Conservation (phyloP, 2,888 invertebrate genomes). For the Malthinus seriepunctatus region DNA sequence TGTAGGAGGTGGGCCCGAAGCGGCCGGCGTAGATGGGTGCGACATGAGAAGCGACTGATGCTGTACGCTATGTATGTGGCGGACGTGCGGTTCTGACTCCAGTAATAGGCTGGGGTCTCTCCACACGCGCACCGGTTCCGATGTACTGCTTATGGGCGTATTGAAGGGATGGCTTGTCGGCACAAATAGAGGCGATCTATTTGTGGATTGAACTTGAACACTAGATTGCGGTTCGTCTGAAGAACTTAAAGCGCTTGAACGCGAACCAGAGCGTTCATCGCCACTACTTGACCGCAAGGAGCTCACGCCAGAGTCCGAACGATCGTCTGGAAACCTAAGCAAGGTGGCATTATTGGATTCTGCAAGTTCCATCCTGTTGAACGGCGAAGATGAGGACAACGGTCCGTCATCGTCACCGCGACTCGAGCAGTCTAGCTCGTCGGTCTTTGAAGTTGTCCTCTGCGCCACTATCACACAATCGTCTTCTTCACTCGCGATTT, state of each 20-base stretch:
- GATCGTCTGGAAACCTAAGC: slow-evolving; percentile 56
- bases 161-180: slow-evolving; percentile 35
- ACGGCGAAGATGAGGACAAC: slow-evolving; percentile 51
- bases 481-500: slow-evolving; percentile 62
- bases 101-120: slow-evolving; percentile 61
- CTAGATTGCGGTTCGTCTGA: slow-evolving; percentile 64
- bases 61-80: slow-evolving; percentile 66
- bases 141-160: slow-evolving; percentile 28
- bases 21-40: slow-evolving; percentile 55
- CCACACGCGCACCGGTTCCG: slow-evolving; percentile 57
- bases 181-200: slow-evolving; percentile 48
- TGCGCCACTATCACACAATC: slow-evolving; percentile 67
- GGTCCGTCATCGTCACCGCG: slow-evolving; percentile 56
- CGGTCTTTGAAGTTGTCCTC: slow-evolving; percentile 40
- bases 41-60: slow-evolving; percentile 65
- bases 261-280: slow-evolving; percentile 78
- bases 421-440: slow-evolving; percentile 51
- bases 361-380: slow-evolving; percentile 54
- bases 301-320: slow-evolving; percentile 66
- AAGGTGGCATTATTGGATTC: slow-evolving; percentile 45
- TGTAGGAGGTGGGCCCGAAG: slow-evolving; percentile 48
- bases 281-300: slow-evolving; percentile 71
- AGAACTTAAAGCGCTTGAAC: slow-evolving; percentile 74
- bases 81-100: slow-evolving; percentile 58
- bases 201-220: slow-evolving; percentile 34